A percentile compares a stretch with the other conserved stretches of the same genome.
These are phyloP conservation scores for Drosophila vallismaia DNA, from an alignment of 2,888 invertebrate species.

Conservation along the genomic window DNA sequence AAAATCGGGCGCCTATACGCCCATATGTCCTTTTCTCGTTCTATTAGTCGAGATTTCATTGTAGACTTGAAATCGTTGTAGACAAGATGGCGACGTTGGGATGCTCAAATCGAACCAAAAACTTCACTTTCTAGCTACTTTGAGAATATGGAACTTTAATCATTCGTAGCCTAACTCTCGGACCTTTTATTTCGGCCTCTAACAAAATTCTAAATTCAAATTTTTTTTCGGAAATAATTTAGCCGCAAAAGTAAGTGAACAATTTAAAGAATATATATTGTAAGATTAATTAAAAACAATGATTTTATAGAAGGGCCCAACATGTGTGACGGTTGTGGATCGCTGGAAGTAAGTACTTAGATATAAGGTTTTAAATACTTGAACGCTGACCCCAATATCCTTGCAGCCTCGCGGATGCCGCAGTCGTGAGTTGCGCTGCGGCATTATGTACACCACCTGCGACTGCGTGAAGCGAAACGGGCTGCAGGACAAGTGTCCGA, in stretches of 20 bases:
- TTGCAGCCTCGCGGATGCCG: slow-evolving; percentile 82
- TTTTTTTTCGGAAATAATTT: slow-evolving; percentile 37
- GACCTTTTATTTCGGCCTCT: slow-evolving; percentile 62
- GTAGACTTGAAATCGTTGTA: too few species aligned
- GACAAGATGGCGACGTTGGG: slow-evolving; percentile 35
- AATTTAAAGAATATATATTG: not conserved
- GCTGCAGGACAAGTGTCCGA: slow-evolving; percentile 86
- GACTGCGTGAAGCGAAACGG: slow-evolving; percentile 86
- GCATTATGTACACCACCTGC: slow-evolving; percentile 85
- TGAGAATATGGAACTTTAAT: not conserved
- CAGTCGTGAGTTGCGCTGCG: slow-evolving; percentile 85
- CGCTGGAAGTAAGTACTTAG: slow-evolving; percentile 78
- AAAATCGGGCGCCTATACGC: too few species aligned
- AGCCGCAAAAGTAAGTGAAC: slow-evolving; percentile 48
- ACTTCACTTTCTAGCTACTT: not conserved
- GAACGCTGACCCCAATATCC: not conserved
- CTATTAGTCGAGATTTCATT: too few species aligned
- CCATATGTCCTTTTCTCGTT: too few species aligned
- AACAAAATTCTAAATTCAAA: slow-evolving; percentile 62
- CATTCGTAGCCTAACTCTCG: slow-evolving; percentile 69
- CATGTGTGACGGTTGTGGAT: slow-evolving; percentile 82
- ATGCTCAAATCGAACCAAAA: not conserved
- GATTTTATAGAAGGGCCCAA: slow-evolving; percentile 49
- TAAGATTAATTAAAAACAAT: slow-evolving; percentile 7
- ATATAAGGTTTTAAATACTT: too few species aligned